These are phyloP conservation scores for Microcebus jonahi DNA, from an alignment of 2,113 vertebrate genomes.

Conservation along the genomic window DNA sequence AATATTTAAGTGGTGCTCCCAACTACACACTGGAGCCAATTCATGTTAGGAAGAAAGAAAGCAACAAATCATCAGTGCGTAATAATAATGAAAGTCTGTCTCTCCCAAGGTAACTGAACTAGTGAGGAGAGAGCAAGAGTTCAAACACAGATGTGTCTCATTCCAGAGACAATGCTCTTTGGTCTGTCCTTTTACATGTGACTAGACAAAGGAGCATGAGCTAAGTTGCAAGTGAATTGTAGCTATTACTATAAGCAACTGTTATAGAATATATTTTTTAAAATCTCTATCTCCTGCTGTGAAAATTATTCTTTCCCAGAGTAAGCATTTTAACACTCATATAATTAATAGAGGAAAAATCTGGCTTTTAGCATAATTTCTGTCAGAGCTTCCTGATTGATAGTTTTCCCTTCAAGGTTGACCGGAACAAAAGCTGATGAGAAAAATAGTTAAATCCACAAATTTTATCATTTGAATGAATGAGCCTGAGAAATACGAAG, in stretches of 20 bases:
- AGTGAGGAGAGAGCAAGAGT: background rate
- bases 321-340: background rate
- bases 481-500: background rate
- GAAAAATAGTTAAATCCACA: background rate
- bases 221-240: background rate
- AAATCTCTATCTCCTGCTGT: background rate
- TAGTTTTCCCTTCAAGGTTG: background rate
- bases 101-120: background rate
- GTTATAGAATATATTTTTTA: background rate
- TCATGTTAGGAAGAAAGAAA: background rate
- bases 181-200: background rate
- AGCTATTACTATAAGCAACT: background rate
- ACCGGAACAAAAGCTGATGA: background rate
- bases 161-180: background rate
- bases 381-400: background rate
- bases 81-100: background rate
- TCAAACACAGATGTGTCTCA: background rate
- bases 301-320: background rate
- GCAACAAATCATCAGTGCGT: background rate
- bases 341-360: background rate
- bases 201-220: background rate
- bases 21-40: background rate
- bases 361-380: background rate
- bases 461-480: background rate
- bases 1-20: background rate